Evolutionary conservation across 1,140 invertebrate genomes (phyloP).

Genomic region (Camponotus vicinus): DNA sequence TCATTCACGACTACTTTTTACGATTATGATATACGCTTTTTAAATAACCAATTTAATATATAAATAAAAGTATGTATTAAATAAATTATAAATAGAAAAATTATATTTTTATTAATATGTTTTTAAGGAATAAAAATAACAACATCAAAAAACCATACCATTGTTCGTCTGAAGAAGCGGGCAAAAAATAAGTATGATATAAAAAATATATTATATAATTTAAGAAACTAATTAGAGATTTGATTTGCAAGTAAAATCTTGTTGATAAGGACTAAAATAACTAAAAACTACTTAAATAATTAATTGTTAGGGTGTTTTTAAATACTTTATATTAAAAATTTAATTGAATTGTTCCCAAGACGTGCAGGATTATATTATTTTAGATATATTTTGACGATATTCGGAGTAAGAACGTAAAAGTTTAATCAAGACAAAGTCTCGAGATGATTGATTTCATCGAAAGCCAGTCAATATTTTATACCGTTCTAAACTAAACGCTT

Average conservation of each 20-base stretch:
- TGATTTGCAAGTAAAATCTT: no score
- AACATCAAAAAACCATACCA: no score
- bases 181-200: no score
- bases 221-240: no score
- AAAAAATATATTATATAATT: no score
- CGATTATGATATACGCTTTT: no score
- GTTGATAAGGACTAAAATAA: neutral
- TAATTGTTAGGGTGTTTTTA: neutral
- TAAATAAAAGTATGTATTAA: no score
- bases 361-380: conserved; percentile 7
- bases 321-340: conserved; percentile 28
- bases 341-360: neutral
- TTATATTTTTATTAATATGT: no score
- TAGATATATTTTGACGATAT: neutral
- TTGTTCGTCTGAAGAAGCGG: no score
- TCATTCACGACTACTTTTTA: neutral
- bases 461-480: neutral
- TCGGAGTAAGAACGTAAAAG: neutral
- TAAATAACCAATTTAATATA: no score
- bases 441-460: neutral
- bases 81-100: no score
- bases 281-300: neutral
- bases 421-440: conserved; percentile 1
- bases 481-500: neutral
- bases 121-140: no score